phyloP scores from a whole-genome alignment of 2,113 vertebrate species.

The Eptesicus fuscus region DNA sequence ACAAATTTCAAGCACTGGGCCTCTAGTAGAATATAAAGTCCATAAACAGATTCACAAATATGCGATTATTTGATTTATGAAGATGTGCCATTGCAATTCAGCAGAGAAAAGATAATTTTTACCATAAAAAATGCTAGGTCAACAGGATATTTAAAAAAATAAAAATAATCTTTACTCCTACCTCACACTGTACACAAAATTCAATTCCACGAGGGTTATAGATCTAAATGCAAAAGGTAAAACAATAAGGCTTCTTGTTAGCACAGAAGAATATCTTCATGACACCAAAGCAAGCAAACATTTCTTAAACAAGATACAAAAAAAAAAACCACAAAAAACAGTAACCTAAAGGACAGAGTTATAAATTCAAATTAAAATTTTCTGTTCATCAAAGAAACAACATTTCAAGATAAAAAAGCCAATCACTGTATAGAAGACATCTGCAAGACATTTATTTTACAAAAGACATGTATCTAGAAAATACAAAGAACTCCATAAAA shows the following conservation, averaged over 20 bases:
- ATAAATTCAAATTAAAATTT: neutral
- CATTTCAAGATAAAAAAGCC: neutral
- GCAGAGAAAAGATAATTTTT: neutral
- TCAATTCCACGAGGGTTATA: neutral
- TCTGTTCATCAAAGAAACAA: neutral
- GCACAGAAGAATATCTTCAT: neutral
- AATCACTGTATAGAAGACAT: neutral
- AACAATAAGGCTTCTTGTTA: neutral
- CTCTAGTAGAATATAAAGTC: neutral
- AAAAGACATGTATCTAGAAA: neutral
- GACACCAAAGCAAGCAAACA: neutral
- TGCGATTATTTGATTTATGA: neutral
- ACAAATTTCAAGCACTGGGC: too few relatives aligned
- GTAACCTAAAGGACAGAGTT: neutral
- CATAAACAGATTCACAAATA: neutral
- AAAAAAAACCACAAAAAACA: neutral
- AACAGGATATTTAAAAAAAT: neutral
- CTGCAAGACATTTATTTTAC: neutral
- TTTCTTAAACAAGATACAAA: neutral
- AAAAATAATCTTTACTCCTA: neutral
- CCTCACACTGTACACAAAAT: neutral
- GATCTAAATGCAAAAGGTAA: neutral
- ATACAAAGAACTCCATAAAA: constrained; percentile 1
- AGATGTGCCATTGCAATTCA: neutral
- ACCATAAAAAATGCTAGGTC: neutral